Evolutionary conservation across 2,888 invertebrate genomes (phyloP), one percentile per base, ranked within the genome.

Genomic region (Lasius platythorax): DNA sequence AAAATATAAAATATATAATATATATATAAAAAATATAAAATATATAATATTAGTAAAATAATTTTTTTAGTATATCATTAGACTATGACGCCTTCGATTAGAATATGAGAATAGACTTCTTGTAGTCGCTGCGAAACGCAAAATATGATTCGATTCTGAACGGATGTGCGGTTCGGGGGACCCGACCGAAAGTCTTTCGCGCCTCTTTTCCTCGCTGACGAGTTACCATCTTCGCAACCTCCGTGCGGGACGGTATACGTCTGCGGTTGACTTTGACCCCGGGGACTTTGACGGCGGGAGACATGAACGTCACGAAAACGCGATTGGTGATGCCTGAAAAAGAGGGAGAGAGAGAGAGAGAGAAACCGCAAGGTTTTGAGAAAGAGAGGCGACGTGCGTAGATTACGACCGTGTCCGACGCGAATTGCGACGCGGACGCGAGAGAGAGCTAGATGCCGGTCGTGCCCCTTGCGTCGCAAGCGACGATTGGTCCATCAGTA

Each of bases 381-480:
- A n/a, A 68, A 68, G 40, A 66, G 30, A 43, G 30, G 8, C 66
- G 33, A 33, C 37, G 23, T 56, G 74, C n/a, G 68, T 50, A 53
- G 50, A 58, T 23, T 23, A 30, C 70, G 76, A 81, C 61, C 82
- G 78, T 73, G 81, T 81, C 53, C 84, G 67, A 84, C 18, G 50
- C 50, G 53, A 90, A 87, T 87, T 88, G 89, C 88, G 87, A 90
- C 84, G 87, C 68, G 81, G 87, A 89, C 83, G 86, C 72, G 76
- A 84, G 79, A 83, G 67, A 85, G 86, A 86, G 66, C 33, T 23
- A 50, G 81, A 64, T 6, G 82, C 74, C 83, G 87, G 91, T 88
- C 92, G 92, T 92, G 92, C 93, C 93, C 91, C 93, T 90, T 84
- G 83, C 89, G 90, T 91, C 88, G 89, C 88, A 78, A 85, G 85